Percentiles rank a stretch among this genome's conserved stretches.
Evolutionary conservation across 2,797 vertebrate genomes (phyloP).

Genomic region (Tauraco hartlaubi): DNA sequence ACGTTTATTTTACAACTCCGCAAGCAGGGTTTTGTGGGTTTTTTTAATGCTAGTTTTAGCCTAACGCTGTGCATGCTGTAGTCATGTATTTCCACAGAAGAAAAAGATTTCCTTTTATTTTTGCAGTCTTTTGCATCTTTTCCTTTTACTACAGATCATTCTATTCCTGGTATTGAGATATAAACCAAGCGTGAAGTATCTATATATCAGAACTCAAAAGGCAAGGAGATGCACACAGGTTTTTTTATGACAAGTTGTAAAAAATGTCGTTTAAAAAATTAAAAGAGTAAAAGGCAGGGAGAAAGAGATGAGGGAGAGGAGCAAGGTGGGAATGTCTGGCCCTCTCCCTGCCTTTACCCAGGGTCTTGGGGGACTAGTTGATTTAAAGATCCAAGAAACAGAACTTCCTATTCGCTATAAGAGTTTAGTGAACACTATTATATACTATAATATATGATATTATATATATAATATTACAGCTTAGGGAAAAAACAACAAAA

Average conservation of each 20-base stretch:
- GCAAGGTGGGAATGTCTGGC: background rate
- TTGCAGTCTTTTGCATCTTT: constrained; percentile 14
- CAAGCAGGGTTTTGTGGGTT: background rate
- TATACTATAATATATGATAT: too few relatives aligned
- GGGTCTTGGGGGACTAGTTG: background rate
- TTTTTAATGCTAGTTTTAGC: background rate
- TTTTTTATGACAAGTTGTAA: background rate
- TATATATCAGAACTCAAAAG: background rate
- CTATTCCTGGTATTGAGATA: background rate
- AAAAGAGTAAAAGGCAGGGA: background rate
- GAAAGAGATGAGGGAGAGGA: background rate
- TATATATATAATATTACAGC: too few relatives aligned
- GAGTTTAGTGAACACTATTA: background rate
- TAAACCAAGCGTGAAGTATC: constrained; percentile 4
- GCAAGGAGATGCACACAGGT: background rate
- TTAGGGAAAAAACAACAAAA: background rate
- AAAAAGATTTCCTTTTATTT: background rate
- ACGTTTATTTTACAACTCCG: constrained; percentile 44
- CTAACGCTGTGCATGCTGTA: background rate
- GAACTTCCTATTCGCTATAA: background rate
- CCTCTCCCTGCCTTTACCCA: background rate
- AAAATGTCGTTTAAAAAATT: background rate
- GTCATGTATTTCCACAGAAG: background rate
- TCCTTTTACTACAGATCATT: constrained; percentile 38
- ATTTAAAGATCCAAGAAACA: background rate